phyloP scores from a whole-genome alignment of 2,113 vertebrate species.

The Chelonoidis abingdonii region DNA sequence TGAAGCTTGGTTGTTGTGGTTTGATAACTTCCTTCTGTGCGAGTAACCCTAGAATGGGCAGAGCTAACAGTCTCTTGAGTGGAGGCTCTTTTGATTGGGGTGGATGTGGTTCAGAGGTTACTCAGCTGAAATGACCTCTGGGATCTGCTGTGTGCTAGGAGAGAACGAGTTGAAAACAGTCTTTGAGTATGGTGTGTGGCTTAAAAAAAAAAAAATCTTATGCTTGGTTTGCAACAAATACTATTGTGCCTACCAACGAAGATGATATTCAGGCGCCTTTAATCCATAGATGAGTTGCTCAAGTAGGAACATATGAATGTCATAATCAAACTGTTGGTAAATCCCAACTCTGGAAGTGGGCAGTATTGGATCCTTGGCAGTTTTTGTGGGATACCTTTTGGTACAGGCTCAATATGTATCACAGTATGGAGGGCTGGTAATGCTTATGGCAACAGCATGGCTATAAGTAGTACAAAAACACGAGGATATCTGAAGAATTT shows the following conservation, averaged over 20 bases:
- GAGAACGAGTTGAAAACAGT: not conserved
- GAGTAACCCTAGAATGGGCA: not conserved
- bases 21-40: not conserved
- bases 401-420: not conserved
- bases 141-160: not conserved
- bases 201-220: not conserved
- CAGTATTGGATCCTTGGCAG: not conserved
- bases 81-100: not conserved
- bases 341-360: not conserved
- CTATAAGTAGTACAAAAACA: not conserved
- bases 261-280: not conserved
- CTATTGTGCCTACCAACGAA: not conserved
- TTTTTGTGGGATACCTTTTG: not conserved
- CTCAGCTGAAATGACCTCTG: constrained; percentile 43
- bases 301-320: not conserved
- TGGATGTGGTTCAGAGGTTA: constrained; percentile 27
- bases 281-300: not conserved
- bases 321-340: not conserved
- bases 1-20: not conserved
- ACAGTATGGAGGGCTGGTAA: not conserved
- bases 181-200: constrained; percentile 6
- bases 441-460: not conserved
- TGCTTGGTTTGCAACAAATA: not conserved
- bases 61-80: not conserved
- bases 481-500: not conserved